phyloP scores from a whole-genome alignment of 2,888 invertebrate genomes.

The Chromoteleia sp. region DNA sequence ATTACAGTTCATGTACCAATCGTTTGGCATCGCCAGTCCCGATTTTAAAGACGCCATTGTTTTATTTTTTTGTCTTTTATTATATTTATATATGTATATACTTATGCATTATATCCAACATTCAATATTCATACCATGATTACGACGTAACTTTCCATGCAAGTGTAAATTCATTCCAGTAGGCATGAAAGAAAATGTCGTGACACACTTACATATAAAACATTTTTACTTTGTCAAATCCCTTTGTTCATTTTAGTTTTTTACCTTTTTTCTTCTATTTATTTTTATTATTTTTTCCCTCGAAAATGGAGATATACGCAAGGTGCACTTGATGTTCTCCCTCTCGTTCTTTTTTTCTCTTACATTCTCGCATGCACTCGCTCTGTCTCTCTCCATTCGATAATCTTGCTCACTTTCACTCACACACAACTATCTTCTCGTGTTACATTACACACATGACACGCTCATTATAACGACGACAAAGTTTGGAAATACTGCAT shows the following conservation, averaged over 20 bases:
- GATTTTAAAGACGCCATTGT: conserved; percentile 56
- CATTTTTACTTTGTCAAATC: conserved; percentile 77
- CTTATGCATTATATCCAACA: conserved; percentile 78
- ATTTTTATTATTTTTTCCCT: conserved; percentile 18
- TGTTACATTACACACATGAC: conserved; percentile 67
- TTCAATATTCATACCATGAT: conserved; percentile 79
- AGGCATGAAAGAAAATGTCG: conserved; percentile 75
- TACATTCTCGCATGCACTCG: conserved; percentile 46
- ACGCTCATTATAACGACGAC: conserved; percentile 69
- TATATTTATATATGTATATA: conserved; percentile 70
- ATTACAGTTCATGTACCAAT: conserved; percentile 20
- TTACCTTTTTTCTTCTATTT: conserved; percentile 15
- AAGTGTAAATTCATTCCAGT: conserved; percentile 75
- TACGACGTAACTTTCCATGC: conserved; percentile 75
- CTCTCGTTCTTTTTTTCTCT: conserved; percentile 30
- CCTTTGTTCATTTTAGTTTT: conserved; percentile 72
- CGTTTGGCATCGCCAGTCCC: conserved; percentile 32
- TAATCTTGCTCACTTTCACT: conserved; percentile 11
- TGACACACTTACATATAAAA: conserved; percentile 78
- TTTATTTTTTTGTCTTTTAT: conserved; percentile 47
- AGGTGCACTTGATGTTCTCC: conserved; percentile 70
- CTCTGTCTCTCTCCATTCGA: conserved; percentile 24
- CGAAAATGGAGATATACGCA: conserved; percentile 70
- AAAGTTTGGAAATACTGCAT: conserved; percentile 35
- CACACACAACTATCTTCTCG: conserved; percentile 33